Evolutionary conservation across 2,113 vertebrate species (phyloP).

Genomic region (Eurystomus gularis): DNA sequence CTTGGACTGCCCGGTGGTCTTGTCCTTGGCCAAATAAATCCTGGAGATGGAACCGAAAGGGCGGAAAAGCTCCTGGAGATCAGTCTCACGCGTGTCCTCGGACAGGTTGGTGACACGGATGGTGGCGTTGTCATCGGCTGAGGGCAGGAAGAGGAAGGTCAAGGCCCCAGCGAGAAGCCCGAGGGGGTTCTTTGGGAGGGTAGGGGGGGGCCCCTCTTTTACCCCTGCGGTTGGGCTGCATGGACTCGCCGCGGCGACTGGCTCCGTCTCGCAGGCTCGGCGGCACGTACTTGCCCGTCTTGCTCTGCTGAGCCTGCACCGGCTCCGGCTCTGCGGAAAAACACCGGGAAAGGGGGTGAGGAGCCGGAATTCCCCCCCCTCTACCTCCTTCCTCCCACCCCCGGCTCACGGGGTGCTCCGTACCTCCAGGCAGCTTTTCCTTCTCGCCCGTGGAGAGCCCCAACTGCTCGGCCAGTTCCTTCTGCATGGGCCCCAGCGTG

Average conservation of each 20-base stretch:
- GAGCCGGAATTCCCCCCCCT: too few relatives aligned
- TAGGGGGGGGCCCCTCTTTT: neutral
- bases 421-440: too few relatives aligned
- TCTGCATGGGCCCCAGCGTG: slow-evolving; percentile 96
- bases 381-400: too few relatives aligned
- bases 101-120: slow-evolving; percentile 98
- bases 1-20: slow-evolving; percentile 97
- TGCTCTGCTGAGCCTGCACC: slow-evolving; percentile 84
- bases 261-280: slow-evolving; percentile 89
- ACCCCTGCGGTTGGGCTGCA: slow-evolving; percentile 96
- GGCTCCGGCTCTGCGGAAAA: slow-evolving; percentile 82
- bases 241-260: slow-evolving; percentile 89
- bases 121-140: slow-evolving; percentile 95
- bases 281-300: slow-evolving; percentile 93
- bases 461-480: slow-evolving; percentile 93
- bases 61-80: slow-evolving; percentile 96
- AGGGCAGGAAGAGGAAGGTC: neutral
- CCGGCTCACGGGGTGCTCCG: too few relatives aligned
- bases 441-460: slow-evolving; percentile 91
- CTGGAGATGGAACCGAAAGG: slow-evolving; percentile 97
- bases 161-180: too few relatives aligned
- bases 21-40: slow-evolving; percentile 97
- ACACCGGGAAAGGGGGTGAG: too few relatives aligned
- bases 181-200: neutral
- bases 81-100: slow-evolving; percentile 94